Evolutionary conservation across 2,888 invertebrate genomes (phyloP).

Genomic region (Pyrrhia umbra): DNA sequence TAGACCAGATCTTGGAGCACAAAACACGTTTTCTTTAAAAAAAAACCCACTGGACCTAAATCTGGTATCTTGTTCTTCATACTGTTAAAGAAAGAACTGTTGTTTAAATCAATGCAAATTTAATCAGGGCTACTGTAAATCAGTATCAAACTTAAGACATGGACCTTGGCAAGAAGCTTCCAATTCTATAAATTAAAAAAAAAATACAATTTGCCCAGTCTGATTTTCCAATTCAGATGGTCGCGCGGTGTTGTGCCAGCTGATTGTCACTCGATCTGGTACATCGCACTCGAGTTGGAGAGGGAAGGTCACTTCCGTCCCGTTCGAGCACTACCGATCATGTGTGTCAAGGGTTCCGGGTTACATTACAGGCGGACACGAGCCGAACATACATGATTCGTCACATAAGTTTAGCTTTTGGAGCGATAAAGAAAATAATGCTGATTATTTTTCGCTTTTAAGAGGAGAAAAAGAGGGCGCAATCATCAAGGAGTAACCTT

Average conservation of each 20-base stretch:
- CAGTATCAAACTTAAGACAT: too few species aligned
- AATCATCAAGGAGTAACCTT: too few species aligned
- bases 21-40: background rate
- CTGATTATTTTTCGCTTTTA: too few species aligned
- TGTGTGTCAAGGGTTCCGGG: conserved; percentile 51
- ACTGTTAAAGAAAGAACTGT: too few species aligned
- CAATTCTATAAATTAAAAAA: background rate
- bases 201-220: background rate
- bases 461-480: too few species aligned
- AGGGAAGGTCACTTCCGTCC: conserved; percentile 45
- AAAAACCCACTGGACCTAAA: too few species aligned
- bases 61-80: too few species aligned
- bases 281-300: conserved; percentile 10
- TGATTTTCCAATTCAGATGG: background rate
- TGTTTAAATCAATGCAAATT: too few species aligned
- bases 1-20: background rate
- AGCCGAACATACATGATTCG: background rate
- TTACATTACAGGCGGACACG: conserved; percentile 10
- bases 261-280: conserved; percentile 23
- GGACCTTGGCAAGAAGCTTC: background rate
- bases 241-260: background rate
- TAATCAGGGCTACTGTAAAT: too few species aligned
- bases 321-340: conserved; percentile 38
- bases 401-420: background rate
- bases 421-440: too few species aligned